These are phyloP conservation scores for Tortricodes alternella DNA, from an alignment of 2,888 invertebrate genomes.

Conservation along the genomic window DNA sequence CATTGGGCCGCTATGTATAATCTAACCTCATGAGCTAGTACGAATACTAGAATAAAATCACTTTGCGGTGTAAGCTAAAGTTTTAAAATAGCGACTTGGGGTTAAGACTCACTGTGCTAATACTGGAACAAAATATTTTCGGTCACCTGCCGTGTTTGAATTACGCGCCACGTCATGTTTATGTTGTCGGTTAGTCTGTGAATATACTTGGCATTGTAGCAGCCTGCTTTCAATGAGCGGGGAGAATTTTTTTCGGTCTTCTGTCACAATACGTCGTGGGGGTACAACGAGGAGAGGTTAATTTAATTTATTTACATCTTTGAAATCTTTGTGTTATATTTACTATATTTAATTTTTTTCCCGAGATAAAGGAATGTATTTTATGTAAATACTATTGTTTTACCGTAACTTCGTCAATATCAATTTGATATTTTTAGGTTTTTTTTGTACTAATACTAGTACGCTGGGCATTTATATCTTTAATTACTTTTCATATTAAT, in stretches of 20 bases:
- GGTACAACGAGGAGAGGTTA: neutral
- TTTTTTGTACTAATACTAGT: conserved; percentile 7
- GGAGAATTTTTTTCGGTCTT: neutral
- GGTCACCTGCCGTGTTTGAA: neutral
- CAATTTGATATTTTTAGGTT: conserved; percentile 3
- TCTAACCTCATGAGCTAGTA: too few species aligned
- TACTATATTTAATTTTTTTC: neutral
- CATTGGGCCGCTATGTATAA: too few species aligned
- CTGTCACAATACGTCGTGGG: neutral
- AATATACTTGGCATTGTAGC: conserved; percentile 7
- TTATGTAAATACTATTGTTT: conserved; percentile 8
- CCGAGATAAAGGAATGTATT: neutral
- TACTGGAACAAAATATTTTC: conserved; percentile 5
- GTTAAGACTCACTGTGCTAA: conserved; percentile 1
- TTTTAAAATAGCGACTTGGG: neutral
- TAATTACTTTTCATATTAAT: neutral
- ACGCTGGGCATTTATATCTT: neutral
- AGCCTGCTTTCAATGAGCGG: neutral
- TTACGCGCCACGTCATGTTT: conserved; percentile 3
- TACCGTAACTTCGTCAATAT: neutral
- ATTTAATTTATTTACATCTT: neutral
- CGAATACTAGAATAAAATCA: conserved; percentile 4
- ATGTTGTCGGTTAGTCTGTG: conserved; percentile 2
- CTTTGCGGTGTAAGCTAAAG: conserved; percentile 1
- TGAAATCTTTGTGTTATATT: neutral